Conservation (phyloP, 2,113 vertebrate species). For the Embiotoca jacksoni region DNA sequence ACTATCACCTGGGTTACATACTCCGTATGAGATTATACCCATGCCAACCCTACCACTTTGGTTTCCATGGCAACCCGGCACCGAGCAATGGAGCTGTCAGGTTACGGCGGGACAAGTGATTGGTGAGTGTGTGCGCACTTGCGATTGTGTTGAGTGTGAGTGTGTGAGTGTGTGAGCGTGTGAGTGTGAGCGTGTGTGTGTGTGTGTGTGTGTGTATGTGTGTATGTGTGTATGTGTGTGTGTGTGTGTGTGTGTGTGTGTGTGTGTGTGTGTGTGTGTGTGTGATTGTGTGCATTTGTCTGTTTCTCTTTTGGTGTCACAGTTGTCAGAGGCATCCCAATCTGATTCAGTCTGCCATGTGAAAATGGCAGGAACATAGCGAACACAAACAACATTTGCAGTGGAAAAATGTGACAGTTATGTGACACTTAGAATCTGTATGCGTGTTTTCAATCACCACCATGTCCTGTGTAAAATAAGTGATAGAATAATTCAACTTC, state of each 20-base stretch:
- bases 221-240: not conserved
- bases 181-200: not conserved
- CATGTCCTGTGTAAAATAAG: not conserved
- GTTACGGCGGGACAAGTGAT: constrained; percentile 58
- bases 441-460: constrained; percentile 6
- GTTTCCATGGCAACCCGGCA: constrained; percentile 78
- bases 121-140: constrained; percentile 5
- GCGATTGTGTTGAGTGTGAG: too few species aligned
- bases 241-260: not conserved
- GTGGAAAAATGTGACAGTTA: constrained; percentile 7
- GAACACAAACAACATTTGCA: not conserved
- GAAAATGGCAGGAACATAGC: constrained; percentile 22
- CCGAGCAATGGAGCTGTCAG: constrained; percentile 46
- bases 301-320: constrained; percentile 6
- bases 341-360: not conserved
- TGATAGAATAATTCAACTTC: too few species aligned
- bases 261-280: constrained; percentile 1
- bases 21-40: constrained; percentile 77
- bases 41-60: constrained; percentile 76
- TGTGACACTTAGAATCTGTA: not conserved
- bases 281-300: not conserved
- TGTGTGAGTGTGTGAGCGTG: not conserved
- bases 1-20: constrained; percentile 83
- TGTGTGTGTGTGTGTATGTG: not conserved
- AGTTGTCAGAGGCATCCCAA: not conserved